Base-by-base conservation (phyloP, 2,888 invertebrate species). In the Disparrhopalites patrizii region DNA sequence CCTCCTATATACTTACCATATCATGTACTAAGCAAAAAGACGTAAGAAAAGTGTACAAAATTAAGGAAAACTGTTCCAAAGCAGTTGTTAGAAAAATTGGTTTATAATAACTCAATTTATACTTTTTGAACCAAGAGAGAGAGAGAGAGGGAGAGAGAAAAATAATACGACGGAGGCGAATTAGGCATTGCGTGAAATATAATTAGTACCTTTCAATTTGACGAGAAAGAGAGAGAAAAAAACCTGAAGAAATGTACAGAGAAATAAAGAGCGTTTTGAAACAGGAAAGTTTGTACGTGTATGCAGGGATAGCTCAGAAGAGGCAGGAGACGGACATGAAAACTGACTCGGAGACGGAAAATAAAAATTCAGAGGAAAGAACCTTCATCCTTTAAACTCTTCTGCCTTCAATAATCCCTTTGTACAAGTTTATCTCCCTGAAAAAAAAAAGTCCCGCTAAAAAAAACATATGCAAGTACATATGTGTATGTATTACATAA, bases 151-250 rank as follows among this genome's bases (percentile, higher is more conserved):
- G 38, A 55, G 33, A n/a, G n/a, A n/a, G 62, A 67, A 67, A 62
- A 57, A 58, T 60, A 25, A 55, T 31, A 57, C 43, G 62, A 62
- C 27, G 25, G 52, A 66, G 61, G 61, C 63, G 74, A 74, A 75
- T 75, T 75, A 74, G 75, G 70, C 73, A 73, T 74, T 73, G 75
- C 75, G 75, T 75, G 75, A 74, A 75, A 72, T 75, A 71, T 75
- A 75, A 75, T 75, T 75, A 75, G 75, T 75, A 75, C 75, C 75
- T 75, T 75, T 75, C 75, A 74, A 74, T 74, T 75, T 73, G 75
- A 74, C 74, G 73, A 73, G 75, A 71, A 68, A 69, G 63, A 65
- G 65, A 60, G 68, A 47, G 72, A 67, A 67, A 68, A 27, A 58
- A 57, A 63, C 54, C 57, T 55, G 51, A 40, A 27, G 31, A 57